These are phyloP conservation scores for Aphrophora alni DNA, from an alignment of 2,888 invertebrate genomes.

Conservation along the genomic window DNA sequence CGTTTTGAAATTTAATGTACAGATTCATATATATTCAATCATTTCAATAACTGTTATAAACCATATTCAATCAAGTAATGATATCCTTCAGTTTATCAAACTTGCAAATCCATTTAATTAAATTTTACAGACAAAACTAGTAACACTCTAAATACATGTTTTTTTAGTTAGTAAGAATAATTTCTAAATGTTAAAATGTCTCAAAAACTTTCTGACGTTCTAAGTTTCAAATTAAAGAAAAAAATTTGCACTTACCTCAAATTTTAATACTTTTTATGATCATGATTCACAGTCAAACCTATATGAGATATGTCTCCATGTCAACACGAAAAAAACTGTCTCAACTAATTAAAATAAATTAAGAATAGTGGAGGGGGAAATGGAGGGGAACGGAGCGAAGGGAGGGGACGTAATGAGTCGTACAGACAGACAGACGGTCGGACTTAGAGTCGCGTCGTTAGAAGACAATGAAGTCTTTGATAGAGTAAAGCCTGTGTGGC, in stretches of 20 bases:
- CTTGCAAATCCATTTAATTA: no score
- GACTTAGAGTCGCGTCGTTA: neutral
- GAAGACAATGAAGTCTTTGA: neutral
- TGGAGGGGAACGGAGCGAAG: conserved; percentile 22
- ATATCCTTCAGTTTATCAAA: no score
- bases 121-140: no score
- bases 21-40: no score
- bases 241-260: neutral
- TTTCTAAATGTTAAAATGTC: no score
- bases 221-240: no score
- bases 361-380: conserved; percentile 29
- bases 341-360: conserved; percentile 36
- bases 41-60: no score
- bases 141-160: no score
- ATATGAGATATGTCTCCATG: neutral
- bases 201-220: no score
- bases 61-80: no score
- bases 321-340: conserved; percentile 29
- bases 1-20: no score
- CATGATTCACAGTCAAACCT: neutral
- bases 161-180: no score
- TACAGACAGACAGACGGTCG: conserved; percentile 14
- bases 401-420: conserved; percentile 30
- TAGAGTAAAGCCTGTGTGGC: neutral
- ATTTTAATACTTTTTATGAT: neutral